Conservation (phyloP, 1,140 invertebrate genomes). For the Argopecten irradians region DNA sequence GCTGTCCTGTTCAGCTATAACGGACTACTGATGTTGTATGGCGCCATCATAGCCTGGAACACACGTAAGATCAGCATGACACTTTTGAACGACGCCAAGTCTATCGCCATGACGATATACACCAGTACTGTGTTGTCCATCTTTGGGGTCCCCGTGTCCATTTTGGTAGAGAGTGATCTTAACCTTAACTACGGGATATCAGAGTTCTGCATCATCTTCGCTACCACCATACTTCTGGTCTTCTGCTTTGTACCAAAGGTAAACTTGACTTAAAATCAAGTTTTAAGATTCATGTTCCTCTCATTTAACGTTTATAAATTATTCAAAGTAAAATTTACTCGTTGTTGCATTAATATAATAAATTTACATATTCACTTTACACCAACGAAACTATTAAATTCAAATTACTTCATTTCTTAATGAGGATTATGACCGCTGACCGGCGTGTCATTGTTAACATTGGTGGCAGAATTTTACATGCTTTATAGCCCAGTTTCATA, state of each 20-base stretch:
- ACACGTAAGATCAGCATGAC: constrained; percentile 93
- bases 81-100: constrained; percentile 88
- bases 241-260: constrained; percentile 96
- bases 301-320: no score
- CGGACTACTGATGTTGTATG: constrained; percentile 94
- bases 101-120: constrained; percentile 98
- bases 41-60: constrained; percentile 96
- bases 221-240: constrained; percentile 97
- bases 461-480: no score
- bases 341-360: no score
- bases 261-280: neutral
- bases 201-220: constrained; percentile 94
- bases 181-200: constrained; percentile 97
- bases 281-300: no score
- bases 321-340: no score
- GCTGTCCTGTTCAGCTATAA: constrained; percentile 96
- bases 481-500: no score
- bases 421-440: no score
- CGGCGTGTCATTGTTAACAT: no score
- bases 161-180: constrained; percentile 95
- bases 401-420: no score
- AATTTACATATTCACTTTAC: no score
- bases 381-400: no score
- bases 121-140: constrained; percentile 96
- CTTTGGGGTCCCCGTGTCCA: constrained; percentile 95